Evolutionary conservation across 53 echinoderm and acorn worm genomes (phyloP), one percentile per base, ranked within the genome.

Genomic region (Mesocentrotus franciscanus): DNA sequence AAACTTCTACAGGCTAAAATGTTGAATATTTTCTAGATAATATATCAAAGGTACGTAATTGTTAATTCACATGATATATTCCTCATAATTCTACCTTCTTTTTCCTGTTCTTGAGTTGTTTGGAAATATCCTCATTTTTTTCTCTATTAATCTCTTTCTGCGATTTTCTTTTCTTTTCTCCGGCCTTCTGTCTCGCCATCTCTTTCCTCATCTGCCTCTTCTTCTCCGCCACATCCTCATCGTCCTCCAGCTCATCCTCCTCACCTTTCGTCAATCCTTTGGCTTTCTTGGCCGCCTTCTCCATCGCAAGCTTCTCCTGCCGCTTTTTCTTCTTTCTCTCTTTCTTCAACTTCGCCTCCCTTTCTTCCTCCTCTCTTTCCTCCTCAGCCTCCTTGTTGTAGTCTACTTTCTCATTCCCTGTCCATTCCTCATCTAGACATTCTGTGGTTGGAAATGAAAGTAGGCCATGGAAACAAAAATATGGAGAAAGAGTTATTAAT

Each of bases 351-450:
- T 94, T 85, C 71, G 71, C 56, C 68, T 95, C 85, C 95, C 24
- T 78, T 29, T 96, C 72, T 59, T 95, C 95, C 7, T 95, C 95
- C 27, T 96, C 70, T 20, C 93, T 60, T 27, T 92, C 97, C 17
- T 96, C 95, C 61, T 96, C 95, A 8, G 95, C 92, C 62, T 95
- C 90, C 71, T 96, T 90, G 92, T 90, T 61, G 24, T 93, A 93
- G 66, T 93, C 96, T 26, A 98, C 96, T 89, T 95, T 96, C 89
- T 99, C 99, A 56, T 89, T 90, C 76, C 99, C 99, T 13, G 99
- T 99, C 99, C 99, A 99, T 34, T 90, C 96, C 62, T 99, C 98
- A 1, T 94, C 57, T 15, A 99, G 96, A 89, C 99, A 99, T 49
- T 79, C 98, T 98, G 91, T 34, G 81, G 64, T 66, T 18, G 59